Conservation (phyloP, 2,797 vertebrate genomes). For the Phoxinus dragarum region DNA sequence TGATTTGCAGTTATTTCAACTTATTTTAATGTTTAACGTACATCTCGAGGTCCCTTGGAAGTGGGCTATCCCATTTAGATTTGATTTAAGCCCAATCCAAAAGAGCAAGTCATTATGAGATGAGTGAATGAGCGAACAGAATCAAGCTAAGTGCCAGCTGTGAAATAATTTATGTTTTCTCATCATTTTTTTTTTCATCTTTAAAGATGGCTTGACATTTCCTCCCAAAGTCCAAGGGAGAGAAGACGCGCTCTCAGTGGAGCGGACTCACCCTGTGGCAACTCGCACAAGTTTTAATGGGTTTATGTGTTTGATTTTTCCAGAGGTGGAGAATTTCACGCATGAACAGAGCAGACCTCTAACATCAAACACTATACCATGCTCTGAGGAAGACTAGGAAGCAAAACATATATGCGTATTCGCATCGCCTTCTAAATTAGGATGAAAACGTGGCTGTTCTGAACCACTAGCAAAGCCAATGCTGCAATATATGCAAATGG, state of each 20-base stretch:
- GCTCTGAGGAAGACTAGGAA: slow-evolving; percentile 41
- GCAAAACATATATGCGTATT: slow-evolving; percentile 46
- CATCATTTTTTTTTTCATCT: slow-evolving; percentile 31
- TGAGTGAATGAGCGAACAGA: slow-evolving; percentile 7
- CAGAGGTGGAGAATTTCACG: slow-evolving; percentile 61
- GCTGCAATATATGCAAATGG: not conserved
- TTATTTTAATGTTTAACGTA: not conserved
- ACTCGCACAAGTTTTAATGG: slow-evolving; percentile 45
- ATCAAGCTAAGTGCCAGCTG: slow-evolving; percentile 35
- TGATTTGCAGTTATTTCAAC: not conserved
- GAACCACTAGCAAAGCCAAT: not conserved
- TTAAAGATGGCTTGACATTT: slow-evolving; percentile 24
- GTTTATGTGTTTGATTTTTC: slow-evolving; percentile 55
- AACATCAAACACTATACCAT: slow-evolving; percentile 68
- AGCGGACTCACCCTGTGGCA: slow-evolving; percentile 18
- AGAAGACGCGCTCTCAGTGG: slow-evolving; percentile 5
- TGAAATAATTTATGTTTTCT: slow-evolving; percentile 45
- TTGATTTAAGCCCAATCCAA: slow-evolving; percentile 30
- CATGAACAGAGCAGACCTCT: slow-evolving; percentile 40
- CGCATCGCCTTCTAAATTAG: slow-evolving; percentile 22
- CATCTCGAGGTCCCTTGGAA: not conserved
- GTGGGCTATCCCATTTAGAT: not conserved
- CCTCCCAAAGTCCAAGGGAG: slow-evolving; percentile 22
- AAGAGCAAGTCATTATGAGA: slow-evolving; percentile 22
- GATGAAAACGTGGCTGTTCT: slow-evolving; percentile 11